A percentile compares a stretch with the other conserved stretches of the same genome.
phyloP scores from a whole-genome alignment of 2,888 invertebrate species.

The Sclerodermus sp. region DNA sequence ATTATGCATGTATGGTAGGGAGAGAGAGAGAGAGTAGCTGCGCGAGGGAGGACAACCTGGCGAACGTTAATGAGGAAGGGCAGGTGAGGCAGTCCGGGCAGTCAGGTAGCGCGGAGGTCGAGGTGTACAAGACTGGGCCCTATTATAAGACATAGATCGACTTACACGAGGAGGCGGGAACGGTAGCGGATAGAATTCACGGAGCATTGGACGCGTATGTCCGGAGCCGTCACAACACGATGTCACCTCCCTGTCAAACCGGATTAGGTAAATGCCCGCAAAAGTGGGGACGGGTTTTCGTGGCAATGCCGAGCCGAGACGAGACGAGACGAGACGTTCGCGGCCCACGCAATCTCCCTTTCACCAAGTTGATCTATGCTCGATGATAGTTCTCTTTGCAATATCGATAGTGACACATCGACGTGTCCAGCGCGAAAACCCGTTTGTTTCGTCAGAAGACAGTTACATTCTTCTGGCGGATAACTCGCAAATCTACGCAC shows the following conservation, averaged over 20 bases:
- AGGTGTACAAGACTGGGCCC: slow-evolving; percentile 16
- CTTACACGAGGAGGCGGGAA: slow-evolving; percentile 32
- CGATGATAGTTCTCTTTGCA: slow-evolving; percentile 18
- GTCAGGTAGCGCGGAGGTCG: slow-evolving; percentile 30
- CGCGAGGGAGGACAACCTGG: too few relatives aligned
- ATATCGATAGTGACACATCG: slow-evolving; percentile 17
- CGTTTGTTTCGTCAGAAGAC: slow-evolving; percentile 5
- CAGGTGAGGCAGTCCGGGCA: slow-evolving; percentile 11
- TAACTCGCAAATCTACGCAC: too few relatives aligned
- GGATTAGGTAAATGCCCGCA: slow-evolving; percentile 45
- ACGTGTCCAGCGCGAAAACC: slow-evolving; percentile 5
- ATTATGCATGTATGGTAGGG: too few relatives aligned
- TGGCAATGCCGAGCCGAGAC: too few relatives aligned
- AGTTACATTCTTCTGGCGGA: too few relatives aligned
- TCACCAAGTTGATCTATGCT: slow-evolving; percentile 20
- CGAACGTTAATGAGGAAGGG: too few relatives aligned
- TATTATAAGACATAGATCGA: slow-evolving; percentile 48
- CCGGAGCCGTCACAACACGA: slow-evolving; percentile 43
- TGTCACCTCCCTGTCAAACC: slow-evolving; percentile 50
- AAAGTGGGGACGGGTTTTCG: slow-evolving; percentile 28
- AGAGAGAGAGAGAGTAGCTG: too few relatives aligned
- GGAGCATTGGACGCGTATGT: slow-evolving; percentile 24
- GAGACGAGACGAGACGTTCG: too few relatives aligned
- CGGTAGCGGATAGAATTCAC: slow-evolving; percentile 29
- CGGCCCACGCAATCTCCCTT: slow-evolving; percentile 23